These are phyloP conservation scores for Choloepus didactylus DNA, from an alignment of 2,797 vertebrate genomes.

Conservation along the genomic window DNA sequence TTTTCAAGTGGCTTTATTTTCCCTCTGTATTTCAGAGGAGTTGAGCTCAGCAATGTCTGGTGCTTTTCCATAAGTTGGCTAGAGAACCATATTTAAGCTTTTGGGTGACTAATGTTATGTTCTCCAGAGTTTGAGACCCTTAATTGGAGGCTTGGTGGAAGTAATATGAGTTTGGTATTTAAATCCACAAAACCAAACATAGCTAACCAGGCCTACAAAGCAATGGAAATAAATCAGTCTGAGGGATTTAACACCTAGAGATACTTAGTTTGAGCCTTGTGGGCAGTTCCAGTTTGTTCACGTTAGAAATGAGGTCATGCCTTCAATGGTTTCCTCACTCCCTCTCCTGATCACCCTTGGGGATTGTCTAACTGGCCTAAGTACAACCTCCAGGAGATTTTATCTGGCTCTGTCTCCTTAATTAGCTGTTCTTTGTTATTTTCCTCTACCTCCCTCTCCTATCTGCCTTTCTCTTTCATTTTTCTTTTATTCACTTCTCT, in stretches of 20 bases:
- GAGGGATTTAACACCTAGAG: background rate
- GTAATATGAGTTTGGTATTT: background rate
- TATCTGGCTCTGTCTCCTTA: background rate
- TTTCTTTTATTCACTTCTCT: background rate
- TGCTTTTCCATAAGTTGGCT: background rate
- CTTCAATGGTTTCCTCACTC: background rate
- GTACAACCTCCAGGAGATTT: background rate
- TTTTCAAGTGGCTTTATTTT: background rate
- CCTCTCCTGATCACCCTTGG: background rate
- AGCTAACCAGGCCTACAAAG: background rate
- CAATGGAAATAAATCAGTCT: background rate
- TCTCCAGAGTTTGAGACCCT: slow-evolving; percentile 2
- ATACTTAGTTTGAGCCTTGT: background rate
- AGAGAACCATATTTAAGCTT: background rate
- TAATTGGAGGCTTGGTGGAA: background rate
- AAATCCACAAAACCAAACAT: slow-evolving; percentile 28
- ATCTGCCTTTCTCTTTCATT: background rate
- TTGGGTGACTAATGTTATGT: background rate
- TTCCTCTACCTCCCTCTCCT: background rate
- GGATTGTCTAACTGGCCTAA: background rate
- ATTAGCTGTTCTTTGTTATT: background rate
- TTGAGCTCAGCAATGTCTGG: background rate
- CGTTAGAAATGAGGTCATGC: background rate
- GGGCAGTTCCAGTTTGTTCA: background rate
- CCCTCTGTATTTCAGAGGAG: background rate